Evolutionary conservation across 1,140 invertebrate species (phyloP), one percentile per base, ranked within the genome.

Genomic region (Leptinotarsa undecemlineata): DNA sequence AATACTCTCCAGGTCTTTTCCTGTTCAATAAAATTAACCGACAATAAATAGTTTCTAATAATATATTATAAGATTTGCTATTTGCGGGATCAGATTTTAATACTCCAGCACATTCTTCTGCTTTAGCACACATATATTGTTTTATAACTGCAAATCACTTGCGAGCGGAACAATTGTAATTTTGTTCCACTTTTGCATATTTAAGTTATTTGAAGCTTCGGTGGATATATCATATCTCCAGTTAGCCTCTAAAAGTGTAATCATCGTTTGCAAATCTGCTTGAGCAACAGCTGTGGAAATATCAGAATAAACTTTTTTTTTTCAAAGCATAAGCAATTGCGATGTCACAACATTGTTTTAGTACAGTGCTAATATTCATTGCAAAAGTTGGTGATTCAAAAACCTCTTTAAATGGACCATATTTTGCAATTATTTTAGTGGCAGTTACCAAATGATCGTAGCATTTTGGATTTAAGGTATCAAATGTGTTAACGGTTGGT

Each of bases 21-120:
- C 80, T 64, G 63, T 82, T 82, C 13, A 82, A 68, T 20, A 82
- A 61, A 20, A 81, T 63, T 64, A 81, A 48, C 14, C 79, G 33
- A 70, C 79, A 82, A 73, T 71, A 82, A n/a, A 80, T 75, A 15
- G 79, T 77, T 73, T 81, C 80, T 57, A 78, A 17, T 57, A 82
- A 26, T 26, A 26, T 26, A 26, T 8, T 76, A 19, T 68, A 74
- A 19, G 21, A 15, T 20, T 33, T 20, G 20, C 23, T 72, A 15
- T 33, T 33, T 33, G 33, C 17, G n/a, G n/a, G n/a, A n/a, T 57
- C 13, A 33, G 33, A 33, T 33, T 33, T 33, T 33, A 33, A 17
- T 42, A 33, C 48, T 42, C 3, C 15, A 42, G 68, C 17, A 23
- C 60, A 19, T n/a, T 76, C 14, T 23, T 8, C 33, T 33, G 33